Conservation (phyloP, 2,888 invertebrate genomes). For the Acrobasis repandana region DNA sequence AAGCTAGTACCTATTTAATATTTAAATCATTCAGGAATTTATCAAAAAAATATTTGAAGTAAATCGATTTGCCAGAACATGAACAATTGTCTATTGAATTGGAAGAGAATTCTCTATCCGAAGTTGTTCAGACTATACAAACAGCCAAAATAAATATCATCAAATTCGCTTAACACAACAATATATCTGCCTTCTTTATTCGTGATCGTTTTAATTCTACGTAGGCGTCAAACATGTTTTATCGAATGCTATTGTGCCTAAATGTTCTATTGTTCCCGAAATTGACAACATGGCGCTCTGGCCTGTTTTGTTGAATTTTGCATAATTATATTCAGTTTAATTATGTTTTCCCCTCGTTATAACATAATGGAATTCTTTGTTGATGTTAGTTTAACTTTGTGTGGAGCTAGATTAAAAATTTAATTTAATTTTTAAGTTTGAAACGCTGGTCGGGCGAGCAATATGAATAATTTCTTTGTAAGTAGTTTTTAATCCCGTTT, state of each 20-base stretch:
- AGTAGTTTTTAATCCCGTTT: conserved; percentile 3
- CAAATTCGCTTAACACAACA: too few species aligned
- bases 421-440: conserved; percentile 9
- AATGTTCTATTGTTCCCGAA: neutral
- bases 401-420: conserved; percentile 9
- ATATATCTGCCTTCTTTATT: neutral
- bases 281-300: neutral
- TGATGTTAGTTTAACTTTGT: conserved; percentile 1
- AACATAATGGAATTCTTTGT: conserved; percentile 18
- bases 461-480: neutral
- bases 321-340: conserved; percentile 6
- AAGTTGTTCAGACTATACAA: too few species aligned
- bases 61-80: too few species aligned
- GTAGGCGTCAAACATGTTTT: neutral
- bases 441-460: neutral
- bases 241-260: neutral
- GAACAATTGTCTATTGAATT: too few species aligned
- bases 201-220: neutral
- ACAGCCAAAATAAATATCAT: too few species aligned
- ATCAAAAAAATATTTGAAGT: too few species aligned
- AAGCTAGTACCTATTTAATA: too few species aligned
- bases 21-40: too few species aligned
- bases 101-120: too few species aligned
- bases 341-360: neutral
- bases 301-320: neutral